Evolutionary conservation across 2,113 vertebrate genomes (phyloP), one percentile per base, ranked within the genome.

Genomic region (Microtus pennsylvanicus): DNA sequence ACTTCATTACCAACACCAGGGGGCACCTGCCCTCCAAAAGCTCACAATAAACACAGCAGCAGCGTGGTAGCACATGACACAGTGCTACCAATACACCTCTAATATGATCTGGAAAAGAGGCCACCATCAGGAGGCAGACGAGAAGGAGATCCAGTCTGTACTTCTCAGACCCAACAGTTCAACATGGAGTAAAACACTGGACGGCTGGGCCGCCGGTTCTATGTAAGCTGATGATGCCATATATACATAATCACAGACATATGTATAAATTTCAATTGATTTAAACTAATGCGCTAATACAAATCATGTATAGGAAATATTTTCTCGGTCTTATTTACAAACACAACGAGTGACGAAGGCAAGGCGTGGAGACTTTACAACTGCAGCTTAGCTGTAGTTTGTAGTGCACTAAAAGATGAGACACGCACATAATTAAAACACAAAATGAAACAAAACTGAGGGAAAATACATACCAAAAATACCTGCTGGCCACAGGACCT

Each of bases 301-400:
- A 97, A 96, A 97, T 90, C 93, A 97, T 92, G 93, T 90, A 93
- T 91, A 97, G 77, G 96, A 97, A 98, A 98, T 45, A 95, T 96
- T 93, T 97, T 61, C 91, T 92, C 91, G 92, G 89, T 92, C 91
- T 95, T 96, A 97, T 96, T 90, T 97, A 98, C 92, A 97, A 96
- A 96, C 70, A 92, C 52, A 72, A 94, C 85, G 81, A 97, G 30
- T 94, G 87, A 96, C 88, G 95, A 93, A 74, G 47, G 96, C 45
- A 93, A 74, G 47, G 96, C 45, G 91, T 24, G 76, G 63, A 94
- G 93, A 97, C 90, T 89, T 88, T 22, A 69, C 72, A 94, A 94
- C 12, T 96, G 89, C 63, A 97, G 90, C 76, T 93, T 93, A 96
- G 78, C 89, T 35, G 47, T 92, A 96, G 82, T 35, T 82, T 80